These are phyloP conservation scores for Empidonax alnorum DNA, from an alignment of 2,113 vertebrate species.

Conservation along the genomic window DNA sequence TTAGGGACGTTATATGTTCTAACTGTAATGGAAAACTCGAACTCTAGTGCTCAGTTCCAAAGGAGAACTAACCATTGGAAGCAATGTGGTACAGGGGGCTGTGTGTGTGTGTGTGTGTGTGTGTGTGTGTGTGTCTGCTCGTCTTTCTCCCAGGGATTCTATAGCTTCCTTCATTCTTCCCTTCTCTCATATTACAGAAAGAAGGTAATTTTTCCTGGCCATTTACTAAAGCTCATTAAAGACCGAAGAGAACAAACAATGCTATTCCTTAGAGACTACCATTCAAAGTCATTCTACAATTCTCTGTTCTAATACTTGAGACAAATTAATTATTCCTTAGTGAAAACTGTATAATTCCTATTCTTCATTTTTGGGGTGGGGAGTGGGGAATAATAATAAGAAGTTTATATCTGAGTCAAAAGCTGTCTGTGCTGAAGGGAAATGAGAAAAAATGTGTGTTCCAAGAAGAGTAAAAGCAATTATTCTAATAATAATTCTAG, in stretches of 20 bases:
- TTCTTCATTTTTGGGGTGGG: conserved; percentile 82
- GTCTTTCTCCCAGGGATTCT: conserved; percentile 78
- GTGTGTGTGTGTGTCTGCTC: not conserved
- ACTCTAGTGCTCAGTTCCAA: conserved; percentile 41
- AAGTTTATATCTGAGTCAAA: conserved; percentile 88
- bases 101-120: not conserved
- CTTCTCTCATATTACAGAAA: conserved; percentile 92
- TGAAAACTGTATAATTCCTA: conserved; percentile 93
- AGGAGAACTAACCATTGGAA: conserved; percentile 7
- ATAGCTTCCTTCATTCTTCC: conserved; percentile 84
- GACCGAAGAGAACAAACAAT: conserved; percentile 94
- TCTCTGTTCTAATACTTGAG: conserved; percentile 98
- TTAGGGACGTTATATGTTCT: conserved; percentile 65
- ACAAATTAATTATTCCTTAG: conserved; percentile 99
- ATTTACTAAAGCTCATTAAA: conserved; percentile 99
- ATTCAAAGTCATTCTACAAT: conserved; percentile 95
- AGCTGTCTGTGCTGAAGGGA: conserved; percentile 89
- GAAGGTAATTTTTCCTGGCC: conserved; percentile 92
- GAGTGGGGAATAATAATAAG: conserved; percentile 85
- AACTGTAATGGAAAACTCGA: conserved; percentile 68
- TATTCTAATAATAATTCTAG: conserved; percentile 93
- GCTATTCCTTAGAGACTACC: conserved; percentile 92
- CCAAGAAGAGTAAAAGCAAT: conserved; percentile 88
- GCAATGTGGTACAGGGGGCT: not conserved
- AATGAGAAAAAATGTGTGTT: conserved; percentile 88